phyloP scores from a whole-genome alignment of 2,888 invertebrate genomes.

The Trachelus iudaicus region DNA sequence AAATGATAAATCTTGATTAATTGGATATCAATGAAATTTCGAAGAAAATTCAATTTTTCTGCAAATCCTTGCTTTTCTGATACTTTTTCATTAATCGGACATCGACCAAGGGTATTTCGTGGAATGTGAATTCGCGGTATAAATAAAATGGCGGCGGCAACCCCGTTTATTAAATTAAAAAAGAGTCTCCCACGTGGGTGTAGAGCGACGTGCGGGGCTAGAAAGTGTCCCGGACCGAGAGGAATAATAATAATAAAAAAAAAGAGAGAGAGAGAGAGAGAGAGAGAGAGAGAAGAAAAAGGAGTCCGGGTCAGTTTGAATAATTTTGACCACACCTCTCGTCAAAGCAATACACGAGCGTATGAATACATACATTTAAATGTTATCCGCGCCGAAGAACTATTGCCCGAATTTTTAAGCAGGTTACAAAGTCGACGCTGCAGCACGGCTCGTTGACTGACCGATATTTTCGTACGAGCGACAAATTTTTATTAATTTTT shows the following conservation, averaged over 20 bases:
- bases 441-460: slow-evolving; percentile 20
- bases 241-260: slow-evolving; percentile 12
- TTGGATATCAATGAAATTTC: too few species aligned
- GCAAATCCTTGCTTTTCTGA: too few species aligned
- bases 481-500: too few species aligned
- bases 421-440: slow-evolving; percentile 20
- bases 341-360: slow-evolving; percentile 61
- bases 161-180: slow-evolving; percentile 14
- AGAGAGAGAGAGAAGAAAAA: slow-evolving; percentile 49
- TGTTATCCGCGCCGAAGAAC: slow-evolving; percentile 54
- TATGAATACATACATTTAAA: slow-evolving; percentile 66
- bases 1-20: too few species aligned
- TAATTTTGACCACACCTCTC: slow-evolving; percentile 67
- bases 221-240: slow-evolving; percentile 58
- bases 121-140: too few species aligned
- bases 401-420: slow-evolving; percentile 62
- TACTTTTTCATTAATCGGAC: too few species aligned
- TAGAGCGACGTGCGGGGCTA: slow-evolving; percentile 46
- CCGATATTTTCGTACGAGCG: slow-evolving; percentile 22
- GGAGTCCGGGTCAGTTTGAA: slow-evolving; percentile 65
- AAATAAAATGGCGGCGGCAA: not conserved
- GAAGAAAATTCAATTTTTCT: too few species aligned
- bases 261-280: slow-evolving; percentile 32
- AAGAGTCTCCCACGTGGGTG: slow-evolving; percentile 48
- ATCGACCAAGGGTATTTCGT: too few species aligned